Evolutionary conservation across 2,888 invertebrate species (phyloP), one percentile per base, ranked within the genome.

Genomic region (Mythimna vitellina): DNA sequence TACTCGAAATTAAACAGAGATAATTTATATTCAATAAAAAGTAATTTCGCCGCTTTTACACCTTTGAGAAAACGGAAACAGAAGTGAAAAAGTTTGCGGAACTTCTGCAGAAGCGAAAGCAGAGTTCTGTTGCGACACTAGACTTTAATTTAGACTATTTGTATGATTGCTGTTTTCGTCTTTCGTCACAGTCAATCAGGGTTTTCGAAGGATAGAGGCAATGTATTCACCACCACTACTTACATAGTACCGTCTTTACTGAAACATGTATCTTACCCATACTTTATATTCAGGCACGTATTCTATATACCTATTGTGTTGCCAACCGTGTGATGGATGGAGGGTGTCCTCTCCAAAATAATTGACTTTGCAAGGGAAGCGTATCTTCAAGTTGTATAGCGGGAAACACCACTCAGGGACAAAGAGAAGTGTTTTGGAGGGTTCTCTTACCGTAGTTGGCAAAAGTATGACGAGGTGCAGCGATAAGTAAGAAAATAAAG

Each of bases 271-370:
- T 73, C 35, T 35, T n/a, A 22, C 38, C 22, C 17, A 9, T 49
- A 49, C 22, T 75, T 75, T 56, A 66, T 67, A 75, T 76, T 75
- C 67, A 49, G 56, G 20, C 12, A 6, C 12, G 76, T 38, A 22
- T 25, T 6, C 32, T 38, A 46, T 57, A 20, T 57, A 57, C 17
- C 32, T 65, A 57, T n/a, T 35, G 38, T 10, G 32, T 57, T 76
- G 32, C 38, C 42, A 38, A 6, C 38, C 12, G 38, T 42, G 25
- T 76, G 73, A 76, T 67, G 76, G 76, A 68, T 76, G 49, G 57
- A 57, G 68, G 51, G 71, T 62, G 51, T 75, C 49, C 70, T 70
- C 77, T 75, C 35, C n/a, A 62, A 57, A 57, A 68, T 73, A 68
- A 76, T 76, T 73, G 73, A 73, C 76, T 73, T 73, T 51, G 38